phyloP scores from a whole-genome alignment of 2,113 vertebrate genomes.

The Dendropsophus ebraccatus region DNA sequence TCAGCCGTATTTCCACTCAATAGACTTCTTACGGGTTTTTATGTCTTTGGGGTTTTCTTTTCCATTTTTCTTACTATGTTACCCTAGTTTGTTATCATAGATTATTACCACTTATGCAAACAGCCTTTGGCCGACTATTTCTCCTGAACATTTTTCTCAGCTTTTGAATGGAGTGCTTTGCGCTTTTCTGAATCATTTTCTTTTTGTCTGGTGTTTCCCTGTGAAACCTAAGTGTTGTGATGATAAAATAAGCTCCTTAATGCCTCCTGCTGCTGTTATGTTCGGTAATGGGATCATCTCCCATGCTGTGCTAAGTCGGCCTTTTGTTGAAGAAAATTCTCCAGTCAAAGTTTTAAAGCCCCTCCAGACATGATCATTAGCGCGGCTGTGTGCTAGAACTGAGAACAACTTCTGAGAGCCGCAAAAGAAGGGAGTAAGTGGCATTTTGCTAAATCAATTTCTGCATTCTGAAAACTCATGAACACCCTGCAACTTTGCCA shows the following conservation, averaged over 20 bases:
- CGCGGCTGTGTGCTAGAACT: not conserved
- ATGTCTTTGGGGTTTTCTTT: not conserved
- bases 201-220: conserved; percentile 39
- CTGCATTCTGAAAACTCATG: not conserved
- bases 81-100: not conserved
- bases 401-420: not conserved
- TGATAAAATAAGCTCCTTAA: conserved; percentile 56
- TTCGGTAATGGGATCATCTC: conserved; percentile 50
- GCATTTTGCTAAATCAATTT: conserved; percentile 6
- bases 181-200: conserved; percentile 21
- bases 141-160: not conserved
- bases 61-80: not conserved
- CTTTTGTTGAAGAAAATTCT: conserved; percentile 49
- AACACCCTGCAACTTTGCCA: not conserved
- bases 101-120: not conserved
- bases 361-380: conserved; percentile 54
- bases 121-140: too few species aligned
- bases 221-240: conserved; percentile 49
- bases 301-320: conserved; percentile 52
- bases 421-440: not conserved
- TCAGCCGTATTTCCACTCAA: not conserved
- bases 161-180: conserved; percentile 1
- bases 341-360: conserved; percentile 43
- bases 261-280: conserved; percentile 47
- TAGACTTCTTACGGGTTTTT: not conserved